Conservation (phyloP, 53 echinoderm and acorn worm species). For the Arbacia lixula region DNA sequence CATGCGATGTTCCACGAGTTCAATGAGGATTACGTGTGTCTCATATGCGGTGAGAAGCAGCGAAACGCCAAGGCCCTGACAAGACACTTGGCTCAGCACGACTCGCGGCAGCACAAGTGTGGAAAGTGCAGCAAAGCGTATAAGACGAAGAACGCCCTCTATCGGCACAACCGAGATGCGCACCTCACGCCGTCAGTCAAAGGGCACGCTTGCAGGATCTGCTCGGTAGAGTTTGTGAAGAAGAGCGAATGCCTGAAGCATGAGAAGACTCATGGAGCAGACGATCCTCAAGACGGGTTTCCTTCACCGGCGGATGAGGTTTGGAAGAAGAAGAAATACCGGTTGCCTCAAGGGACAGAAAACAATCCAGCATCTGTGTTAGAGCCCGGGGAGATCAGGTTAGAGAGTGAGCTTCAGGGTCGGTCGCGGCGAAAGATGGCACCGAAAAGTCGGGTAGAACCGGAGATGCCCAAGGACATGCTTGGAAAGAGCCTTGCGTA, state of each 20-base stretch:
- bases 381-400: neutral
- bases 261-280: conserved; percentile 25
- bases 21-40: conserved; percentile 8
- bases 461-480: conserved; percentile 16
- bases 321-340: conserved; percentile 29
- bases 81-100: conserved; percentile 13
- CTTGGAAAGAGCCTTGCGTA: conserved; percentile 6
- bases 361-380: neutral
- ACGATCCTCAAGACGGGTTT: neutral
- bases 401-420: neutral
- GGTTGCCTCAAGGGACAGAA: neutral
- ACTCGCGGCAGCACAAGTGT: conserved; percentile 1
- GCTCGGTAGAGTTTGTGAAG: neutral
- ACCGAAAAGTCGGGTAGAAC: neutral
- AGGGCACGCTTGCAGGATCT: conserved; percentile 1
- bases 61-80: neutral
- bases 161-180: conserved; percentile 21
- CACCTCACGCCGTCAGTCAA: conserved; percentile 4
- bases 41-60: conserved; percentile 26
- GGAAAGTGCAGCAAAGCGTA: conserved; percentile 12
- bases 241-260: conserved; percentile 43
- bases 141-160: neutral
- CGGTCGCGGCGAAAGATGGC: neutral
- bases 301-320: neutral
- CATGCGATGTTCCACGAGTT: conserved; percentile 33